These are phyloP conservation scores for Zeuzera pyrina DNA, from an alignment of 2,888 invertebrate species.

Conservation along the genomic window DNA sequence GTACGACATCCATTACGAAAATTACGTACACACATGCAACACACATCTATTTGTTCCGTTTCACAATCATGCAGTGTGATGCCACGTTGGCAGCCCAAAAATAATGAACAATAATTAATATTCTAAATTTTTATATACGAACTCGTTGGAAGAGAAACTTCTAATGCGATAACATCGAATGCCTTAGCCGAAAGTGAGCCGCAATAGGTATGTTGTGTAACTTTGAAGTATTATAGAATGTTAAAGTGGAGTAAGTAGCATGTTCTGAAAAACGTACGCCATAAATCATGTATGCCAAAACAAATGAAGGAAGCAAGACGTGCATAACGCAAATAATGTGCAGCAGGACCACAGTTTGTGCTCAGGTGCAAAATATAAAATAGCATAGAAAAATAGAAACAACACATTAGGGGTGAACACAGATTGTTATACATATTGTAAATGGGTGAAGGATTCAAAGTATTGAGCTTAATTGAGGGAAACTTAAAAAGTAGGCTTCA, in stretches of 20 bases:
- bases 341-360: constrained; percentile 57
- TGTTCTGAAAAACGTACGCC: constrained; percentile 31
- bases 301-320: constrained; percentile 45
- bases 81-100: constrained; percentile 29
- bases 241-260: constrained; percentile 23
- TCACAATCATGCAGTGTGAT: constrained; percentile 64
- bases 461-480: constrained; percentile 43
- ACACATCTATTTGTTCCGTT: constrained; percentile 62
- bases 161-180: constrained; percentile 54
- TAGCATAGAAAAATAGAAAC: constrained; percentile 12
- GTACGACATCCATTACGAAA: constrained; percentile 64
- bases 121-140: constrained; percentile 35
- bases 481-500: constrained; percentile 51
- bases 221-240: constrained; percentile 46
- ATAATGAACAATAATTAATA: constrained; percentile 24
- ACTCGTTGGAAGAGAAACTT: constrained; percentile 39
- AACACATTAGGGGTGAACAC: constrained; percentile 5
- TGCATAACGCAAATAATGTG: constrained; percentile 50
- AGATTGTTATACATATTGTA: constrained; percentile 10
- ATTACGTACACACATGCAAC: constrained; percentile 69
- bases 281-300: constrained; percentile 41
- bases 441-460: constrained; percentile 20
- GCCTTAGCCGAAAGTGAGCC: no score
- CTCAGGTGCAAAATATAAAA: constrained; percentile 12
- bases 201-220: constrained; percentile 48